Base-by-base conservation (phyloP, 2,113 vertebrate genomes). In the Erythrocercus mccallii region DNA sequence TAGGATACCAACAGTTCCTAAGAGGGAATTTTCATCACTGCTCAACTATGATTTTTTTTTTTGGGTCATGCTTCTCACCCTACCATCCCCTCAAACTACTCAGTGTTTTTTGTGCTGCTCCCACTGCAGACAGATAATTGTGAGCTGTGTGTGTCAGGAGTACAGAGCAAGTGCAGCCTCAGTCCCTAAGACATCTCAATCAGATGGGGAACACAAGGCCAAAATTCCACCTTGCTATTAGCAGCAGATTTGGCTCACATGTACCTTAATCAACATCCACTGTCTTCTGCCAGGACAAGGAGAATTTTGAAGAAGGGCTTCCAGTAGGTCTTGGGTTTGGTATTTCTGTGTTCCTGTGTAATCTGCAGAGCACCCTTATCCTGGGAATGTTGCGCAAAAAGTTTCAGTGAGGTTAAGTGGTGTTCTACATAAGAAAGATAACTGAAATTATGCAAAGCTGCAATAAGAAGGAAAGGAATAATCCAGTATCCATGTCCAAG, bases 141-240 rank as follows among this genome's bases (percentile, higher is more conserved):
- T 42, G 30, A 53, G 21, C 37, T 70, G 10, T 0, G 0, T 42
- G 65, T 60, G 24, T 44, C 44, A 51, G 1, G 2, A 60, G 21
- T 22, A 31, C 16, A 11, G 16, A 33, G 45, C 6, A 28, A 76
- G 40, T 16, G 30, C 33, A 71, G 35, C 12, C 21, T 60, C 47
- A 64, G 44, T 18, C 22, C 37, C 24, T 21, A 10, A 51, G 16
- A 76, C 10, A 8, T 81, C 57, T 66, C 45, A 17, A 4, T 72
- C 8, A 58, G 19, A 61, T 1, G 5, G 33, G 31, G 30, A 82
- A 22, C 23, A 71, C 0, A 0, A 64, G 11, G 14, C 53, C 14
- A 74, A 68, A 78, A 81, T 37, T 79, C 70, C 28, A n/a, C 33
- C 15, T 62, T 24, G 16, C 57, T 68, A 12, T 37, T 58, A 65